Percentiles rank a stretch among this genome's conserved stretches.
Conservation (phyloP, 2,797 vertebrate genomes). For the Pseudomugil tenellus region DNA sequence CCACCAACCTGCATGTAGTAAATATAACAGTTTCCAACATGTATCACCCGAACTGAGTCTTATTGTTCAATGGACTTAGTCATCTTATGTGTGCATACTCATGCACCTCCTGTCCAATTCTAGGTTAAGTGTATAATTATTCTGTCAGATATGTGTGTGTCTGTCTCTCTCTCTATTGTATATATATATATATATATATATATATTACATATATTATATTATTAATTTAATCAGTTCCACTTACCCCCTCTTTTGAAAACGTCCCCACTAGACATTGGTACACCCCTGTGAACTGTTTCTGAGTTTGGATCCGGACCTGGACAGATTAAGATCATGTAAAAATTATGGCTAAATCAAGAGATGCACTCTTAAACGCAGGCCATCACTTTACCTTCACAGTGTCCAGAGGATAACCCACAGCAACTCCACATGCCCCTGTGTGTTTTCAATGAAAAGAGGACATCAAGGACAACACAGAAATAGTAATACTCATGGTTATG, state of each 20-base stretch:
- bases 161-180: too few species aligned
- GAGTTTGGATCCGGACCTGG: conserved; percentile 93
- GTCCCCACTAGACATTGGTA: conserved; percentile 86
- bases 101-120: background rate
- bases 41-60: background rate
- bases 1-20: background rate
- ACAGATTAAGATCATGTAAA: background rate
- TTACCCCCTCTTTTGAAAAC: conserved; percentile 87
- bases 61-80: background rate
- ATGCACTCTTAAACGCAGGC: background rate
- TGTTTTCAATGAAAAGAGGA: conserved; percentile 22
- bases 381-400: conserved; percentile 73
- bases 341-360: background rate
- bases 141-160: too few species aligned
- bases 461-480: conserved; percentile 26
- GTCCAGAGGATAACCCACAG: conserved; percentile 80
- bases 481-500: background rate
- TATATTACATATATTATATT: too few species aligned
- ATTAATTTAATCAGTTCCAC: conserved; percentile 16
- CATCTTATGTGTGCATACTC: too few species aligned
- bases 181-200: too few species aligned
- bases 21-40: background rate
- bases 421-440: conserved; percentile 76
- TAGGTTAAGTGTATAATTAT: background rate
- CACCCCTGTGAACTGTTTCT: conserved; percentile 85